Base-by-base conservation (phyloP, 2,113 vertebrate species). In the Sander vitreus region DNA sequence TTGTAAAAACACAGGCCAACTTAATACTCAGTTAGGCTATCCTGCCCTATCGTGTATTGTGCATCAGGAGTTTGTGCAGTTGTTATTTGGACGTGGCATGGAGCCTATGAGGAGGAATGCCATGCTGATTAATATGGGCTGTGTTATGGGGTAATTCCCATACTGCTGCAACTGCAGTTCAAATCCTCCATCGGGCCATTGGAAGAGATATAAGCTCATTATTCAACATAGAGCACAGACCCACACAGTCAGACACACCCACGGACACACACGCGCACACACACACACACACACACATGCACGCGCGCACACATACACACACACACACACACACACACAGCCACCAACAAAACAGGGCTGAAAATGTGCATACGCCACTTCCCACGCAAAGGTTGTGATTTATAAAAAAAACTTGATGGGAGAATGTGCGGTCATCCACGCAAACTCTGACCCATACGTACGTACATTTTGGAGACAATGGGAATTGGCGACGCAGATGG, bases 111-210 rank as follows among this genome's bases (percentile, higher is more conserved):
- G 84, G 60, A 78, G 76, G 45, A 72, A 84, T 25, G 51, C 65
- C 68, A 78, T 2, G 3, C 89, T 93, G 91, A 92, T 93, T 87
- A 92, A 90, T 90, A 83, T 19, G 43, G 11, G 75, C 79, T 73
- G 83, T 69, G 88, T 90, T 69, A 82, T 63, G 66, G 33, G 78
- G 66, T 81, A 62, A 86, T 88, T 90, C 90, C 74, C 84, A 90
- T 83, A 88, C 63, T 91, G 89, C 83, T 90, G 81, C 84, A 85
- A 81, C 85, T 79, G 89, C 91, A 89, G 69, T 78, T 88, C 81
- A 89, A 91, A 88, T 80, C 80, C 76, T 84, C 84, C 70, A 55
- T 48, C 33, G 23, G 72, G 73, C 81, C 84, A 45, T 18, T 78
- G 87, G 86, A 82, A 78, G 67, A 90, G 82, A 68, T 76, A 85